phyloP scores from a whole-genome alignment of 1,140 invertebrate genomes.

The Acromyrmex charruanus region DNA sequence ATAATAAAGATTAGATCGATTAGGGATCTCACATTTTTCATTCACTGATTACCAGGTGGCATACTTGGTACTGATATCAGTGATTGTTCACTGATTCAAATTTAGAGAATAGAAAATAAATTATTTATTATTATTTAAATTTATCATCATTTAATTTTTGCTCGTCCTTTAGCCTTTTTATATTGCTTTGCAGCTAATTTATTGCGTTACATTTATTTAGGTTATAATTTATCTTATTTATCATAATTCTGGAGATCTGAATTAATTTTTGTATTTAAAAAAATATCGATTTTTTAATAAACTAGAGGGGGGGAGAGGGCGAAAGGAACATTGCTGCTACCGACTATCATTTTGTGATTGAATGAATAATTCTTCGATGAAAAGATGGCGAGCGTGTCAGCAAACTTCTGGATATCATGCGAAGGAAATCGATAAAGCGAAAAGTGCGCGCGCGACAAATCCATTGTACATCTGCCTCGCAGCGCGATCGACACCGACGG shows the following conservation, averaged over 20 bases:
- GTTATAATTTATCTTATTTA: background rate
- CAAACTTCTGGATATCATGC: conserved; percentile 9
- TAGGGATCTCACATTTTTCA: too few species aligned
- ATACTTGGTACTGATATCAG: too few species aligned
- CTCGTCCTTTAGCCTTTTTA: too few species aligned
- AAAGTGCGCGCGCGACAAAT: conserved; percentile 41
- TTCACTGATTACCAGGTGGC: too few species aligned
- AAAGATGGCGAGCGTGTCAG: conserved; percentile 32
- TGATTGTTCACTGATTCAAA: too few species aligned
- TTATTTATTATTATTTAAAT: too few species aligned
- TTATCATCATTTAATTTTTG: too few species aligned
- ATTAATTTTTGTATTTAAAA: background rate
- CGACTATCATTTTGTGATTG: background rate
- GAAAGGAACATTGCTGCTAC: background rate
- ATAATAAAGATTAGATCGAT: too few species aligned
- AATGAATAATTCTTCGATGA: conserved; percentile 1
- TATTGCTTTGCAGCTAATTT: too few species aligned
- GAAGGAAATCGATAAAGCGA: conserved; percentile 1
- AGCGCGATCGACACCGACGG: conserved; percentile 50
- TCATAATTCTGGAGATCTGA: background rate
- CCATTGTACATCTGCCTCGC: conserved; percentile 37
- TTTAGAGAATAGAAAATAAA: too few species aligned
- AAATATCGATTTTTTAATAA: background rate
- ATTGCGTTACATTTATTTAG: too few species aligned
- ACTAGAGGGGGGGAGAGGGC: background rate